Evolutionary conservation across 2,113 vertebrate genomes (phyloP), one percentile per base, ranked within the genome.

Genomic region (Cnemophilus loriae): DNA sequence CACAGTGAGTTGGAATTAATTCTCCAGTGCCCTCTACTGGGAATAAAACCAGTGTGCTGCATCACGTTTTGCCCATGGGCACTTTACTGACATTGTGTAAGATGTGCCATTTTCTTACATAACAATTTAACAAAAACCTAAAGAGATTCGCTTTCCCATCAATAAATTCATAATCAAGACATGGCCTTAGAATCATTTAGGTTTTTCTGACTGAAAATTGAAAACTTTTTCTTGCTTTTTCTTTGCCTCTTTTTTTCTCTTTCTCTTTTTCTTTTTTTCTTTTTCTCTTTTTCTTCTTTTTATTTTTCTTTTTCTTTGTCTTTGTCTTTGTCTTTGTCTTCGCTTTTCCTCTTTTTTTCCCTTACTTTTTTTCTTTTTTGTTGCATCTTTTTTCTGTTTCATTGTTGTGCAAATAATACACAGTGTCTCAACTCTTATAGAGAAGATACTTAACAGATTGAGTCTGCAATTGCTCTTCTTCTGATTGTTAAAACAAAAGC

Each of bases 21-120:
- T 97, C 88, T 83, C 53, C 75, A 77, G 70, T 90, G 90, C 90
- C 82, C 88, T 94, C 82, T 84, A 46, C 82, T 83, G 92, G 87
- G 60, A 78, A 61, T 69, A 82, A 87, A 61, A 20, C 7, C 50
- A 57, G 22, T 15, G 37, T 84, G n/a, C 28, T 46, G 3, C 28
- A 64, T 16, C 44, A 32, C 0, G 0, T 37, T 46, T 49, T 90
- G 52, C 37, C n/a, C 22, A 9, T 1, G 0, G 7, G 44, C 11
- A n/a, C 18, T 14, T 67, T 11, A 56, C 15, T 44, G 74, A 32
- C 11, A 2, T 39, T 8, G 39, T 30, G 6, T 28, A 55, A 87
- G 39, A 41, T 18, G 6, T 44, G 44, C 17, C 56, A 14, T 44
- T 10, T 2, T 24, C 41, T 47, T 49, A 26, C 16, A 47, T 35